These are phyloP conservation scores for Ischnura elegans DNA, from an alignment of 2,888 invertebrate genomes.

Conservation along the genomic window DNA sequence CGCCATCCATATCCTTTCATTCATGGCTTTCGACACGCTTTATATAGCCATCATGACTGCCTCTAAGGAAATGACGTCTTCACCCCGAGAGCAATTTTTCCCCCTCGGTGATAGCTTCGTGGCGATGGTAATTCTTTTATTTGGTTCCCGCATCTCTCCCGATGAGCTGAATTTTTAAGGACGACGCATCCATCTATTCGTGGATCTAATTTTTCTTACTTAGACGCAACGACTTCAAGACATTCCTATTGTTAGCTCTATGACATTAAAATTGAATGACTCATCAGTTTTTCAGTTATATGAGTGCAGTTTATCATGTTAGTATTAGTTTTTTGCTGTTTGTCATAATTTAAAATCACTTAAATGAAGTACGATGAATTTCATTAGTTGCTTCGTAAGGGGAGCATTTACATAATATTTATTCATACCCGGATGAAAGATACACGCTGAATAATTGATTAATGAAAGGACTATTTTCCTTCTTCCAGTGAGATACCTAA, in stretches of 20 bases:
- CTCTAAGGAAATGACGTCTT: not conserved
- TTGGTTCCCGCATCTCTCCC: not conserved
- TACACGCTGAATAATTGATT: no score
- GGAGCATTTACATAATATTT: not conserved
- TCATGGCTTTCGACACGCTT: not conserved
- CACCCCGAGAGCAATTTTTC: not conserved
- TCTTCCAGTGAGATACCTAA: no score
- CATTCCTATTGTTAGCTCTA: not conserved
- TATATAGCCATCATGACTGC: not conserved
- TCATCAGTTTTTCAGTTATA: not conserved
- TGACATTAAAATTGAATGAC: constrained; percentile 2
- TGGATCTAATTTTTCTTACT: constrained; percentile 31
- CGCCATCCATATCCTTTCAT: not conserved
- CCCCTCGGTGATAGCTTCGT: not conserved
- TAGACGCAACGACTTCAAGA: not conserved
- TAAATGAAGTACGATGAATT: not conserved
- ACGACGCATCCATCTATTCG: not conserved
- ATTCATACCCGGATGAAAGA: not conserved
- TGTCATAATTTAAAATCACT: not conserved
- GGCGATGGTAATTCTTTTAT: not conserved
- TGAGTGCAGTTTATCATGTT: not conserved
- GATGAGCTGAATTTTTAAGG: not conserved
- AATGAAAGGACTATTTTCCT: no score
- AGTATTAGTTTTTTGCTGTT: not conserved
- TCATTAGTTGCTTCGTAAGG: not conserved